A percentile compares a stretch with the other conserved stretches of the same genome.
phyloP scores from a whole-genome alignment of 2,797 vertebrate species.

The Galago senegalensis region DNA sequence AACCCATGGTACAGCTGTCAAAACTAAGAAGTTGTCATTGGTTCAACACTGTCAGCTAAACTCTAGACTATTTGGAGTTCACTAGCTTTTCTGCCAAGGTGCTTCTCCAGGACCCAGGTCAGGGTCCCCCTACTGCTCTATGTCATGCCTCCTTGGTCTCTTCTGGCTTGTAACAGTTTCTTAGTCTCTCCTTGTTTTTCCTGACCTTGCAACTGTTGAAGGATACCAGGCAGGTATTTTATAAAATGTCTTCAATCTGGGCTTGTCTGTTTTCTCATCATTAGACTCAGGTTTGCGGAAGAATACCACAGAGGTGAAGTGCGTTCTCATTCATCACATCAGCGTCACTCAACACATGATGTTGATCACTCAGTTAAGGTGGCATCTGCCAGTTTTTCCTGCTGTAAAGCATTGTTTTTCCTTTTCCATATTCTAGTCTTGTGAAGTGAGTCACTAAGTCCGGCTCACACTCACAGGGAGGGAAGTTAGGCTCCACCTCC shows the following conservation, averaged over 20 bases:
- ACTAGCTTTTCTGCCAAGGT: fast-evolving
- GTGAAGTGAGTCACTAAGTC: neutral
- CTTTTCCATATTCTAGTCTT: neutral
- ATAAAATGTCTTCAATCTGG: too few species aligned
- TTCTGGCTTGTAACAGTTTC: too few species aligned
- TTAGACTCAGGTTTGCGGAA: neutral
- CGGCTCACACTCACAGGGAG: neutral
- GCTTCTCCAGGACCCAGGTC: neutral
- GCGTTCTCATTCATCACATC: neutral
- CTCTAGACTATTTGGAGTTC: neutral
- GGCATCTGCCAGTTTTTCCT: neutral
- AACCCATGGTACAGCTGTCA: too few species aligned
- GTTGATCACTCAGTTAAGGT: too few species aligned
- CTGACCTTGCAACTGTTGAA: too few species aligned
- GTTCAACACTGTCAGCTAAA: too few species aligned
- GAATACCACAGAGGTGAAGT: neutral
- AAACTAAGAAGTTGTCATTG: fast-evolving
- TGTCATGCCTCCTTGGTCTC: too few species aligned
- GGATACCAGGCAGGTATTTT: too few species aligned
- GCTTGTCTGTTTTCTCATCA: neutral
- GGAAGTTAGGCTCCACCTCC: neutral
- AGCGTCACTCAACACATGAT: neutral
- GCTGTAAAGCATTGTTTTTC: neutral
- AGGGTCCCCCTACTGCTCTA: neutral
- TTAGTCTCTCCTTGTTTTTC: too few species aligned